Conservation (phyloP, 2,113 vertebrate genomes). For the Trachemys scripta region DNA sequence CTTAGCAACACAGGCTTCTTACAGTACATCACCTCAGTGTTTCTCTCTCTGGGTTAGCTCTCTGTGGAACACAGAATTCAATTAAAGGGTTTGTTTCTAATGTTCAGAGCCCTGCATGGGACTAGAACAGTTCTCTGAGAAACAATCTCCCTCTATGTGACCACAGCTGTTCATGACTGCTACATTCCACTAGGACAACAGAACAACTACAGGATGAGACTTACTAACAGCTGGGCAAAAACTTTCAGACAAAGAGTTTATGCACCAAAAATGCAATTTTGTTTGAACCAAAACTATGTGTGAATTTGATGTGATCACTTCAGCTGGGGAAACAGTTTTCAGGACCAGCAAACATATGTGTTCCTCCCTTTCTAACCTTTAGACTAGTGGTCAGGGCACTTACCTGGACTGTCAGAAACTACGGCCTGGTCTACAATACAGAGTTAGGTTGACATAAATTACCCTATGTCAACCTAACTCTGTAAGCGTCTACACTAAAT, state of each 20-base stretch:
- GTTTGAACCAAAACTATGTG: too few relatives aligned
- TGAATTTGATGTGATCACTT: too few relatives aligned
- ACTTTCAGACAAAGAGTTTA: background rate
- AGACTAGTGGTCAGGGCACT: too few relatives aligned
- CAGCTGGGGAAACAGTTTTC: too few relatives aligned
- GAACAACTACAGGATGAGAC: background rate
- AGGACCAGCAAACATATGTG: background rate
- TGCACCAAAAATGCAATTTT: background rate
- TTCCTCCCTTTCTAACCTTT: background rate
- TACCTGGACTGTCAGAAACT: too few relatives aligned
- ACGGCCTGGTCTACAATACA: too few relatives aligned
- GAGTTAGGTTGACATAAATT: too few relatives aligned
- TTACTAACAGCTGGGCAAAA: background rate
- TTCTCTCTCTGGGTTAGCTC: background rate
- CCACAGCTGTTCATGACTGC: background rate
- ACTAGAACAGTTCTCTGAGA: background rate
- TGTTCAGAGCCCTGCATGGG: background rate
- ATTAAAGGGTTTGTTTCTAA: background rate
- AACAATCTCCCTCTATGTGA: background rate
- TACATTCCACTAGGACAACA: background rate
- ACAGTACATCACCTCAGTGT: background rate
- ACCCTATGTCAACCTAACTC: too few relatives aligned
- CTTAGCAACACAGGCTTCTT: background rate
- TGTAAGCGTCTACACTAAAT: background rate
- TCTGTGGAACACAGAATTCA: background rate